These are phyloP conservation scores for Paramisgurnus dabryanus DNA, from an alignment of 2,113 vertebrate genomes.

Conservation along the genomic window DNA sequence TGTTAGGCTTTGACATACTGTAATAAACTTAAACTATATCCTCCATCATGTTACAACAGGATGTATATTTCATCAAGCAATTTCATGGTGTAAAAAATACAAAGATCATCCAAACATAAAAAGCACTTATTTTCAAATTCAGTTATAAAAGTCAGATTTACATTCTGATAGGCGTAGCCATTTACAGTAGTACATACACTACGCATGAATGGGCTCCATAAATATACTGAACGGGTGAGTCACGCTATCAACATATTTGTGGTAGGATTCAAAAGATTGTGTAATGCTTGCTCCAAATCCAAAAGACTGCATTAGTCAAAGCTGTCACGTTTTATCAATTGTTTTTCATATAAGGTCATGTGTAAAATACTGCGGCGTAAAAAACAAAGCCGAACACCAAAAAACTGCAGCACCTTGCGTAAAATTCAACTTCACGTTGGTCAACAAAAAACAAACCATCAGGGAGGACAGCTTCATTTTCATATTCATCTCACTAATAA, in stretches of 20 bases:
- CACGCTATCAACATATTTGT: constrained; percentile 24
- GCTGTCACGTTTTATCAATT: not conserved
- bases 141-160: not conserved
- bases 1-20: too few species aligned
- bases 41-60: too few species aligned
- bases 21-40: too few species aligned
- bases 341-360: constrained; percentile 5
- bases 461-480: constrained; percentile 28
- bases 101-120: not conserved
- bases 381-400: not conserved
- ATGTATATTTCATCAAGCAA: too few species aligned
- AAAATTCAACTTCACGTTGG: constrained; percentile 8
- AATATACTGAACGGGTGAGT: constrained; percentile 30
- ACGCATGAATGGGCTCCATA: constrained; percentile 14
- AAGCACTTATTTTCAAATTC: not conserved
- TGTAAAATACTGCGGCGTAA: not conserved
- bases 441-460: constrained; percentile 21
- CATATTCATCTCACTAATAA: constrained; percentile 2
- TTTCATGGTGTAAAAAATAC: too few species aligned
- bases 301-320: constrained; percentile 1
- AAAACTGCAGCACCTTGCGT: constrained; percentile 3
- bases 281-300: not conserved
- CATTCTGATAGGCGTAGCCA: too few species aligned
- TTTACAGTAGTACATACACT: not conserved
- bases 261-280: constrained; percentile 19